phyloP scores from a whole-genome alignment of 2,113 vertebrate genomes.

The Psilopsiagon aymara region DNA sequence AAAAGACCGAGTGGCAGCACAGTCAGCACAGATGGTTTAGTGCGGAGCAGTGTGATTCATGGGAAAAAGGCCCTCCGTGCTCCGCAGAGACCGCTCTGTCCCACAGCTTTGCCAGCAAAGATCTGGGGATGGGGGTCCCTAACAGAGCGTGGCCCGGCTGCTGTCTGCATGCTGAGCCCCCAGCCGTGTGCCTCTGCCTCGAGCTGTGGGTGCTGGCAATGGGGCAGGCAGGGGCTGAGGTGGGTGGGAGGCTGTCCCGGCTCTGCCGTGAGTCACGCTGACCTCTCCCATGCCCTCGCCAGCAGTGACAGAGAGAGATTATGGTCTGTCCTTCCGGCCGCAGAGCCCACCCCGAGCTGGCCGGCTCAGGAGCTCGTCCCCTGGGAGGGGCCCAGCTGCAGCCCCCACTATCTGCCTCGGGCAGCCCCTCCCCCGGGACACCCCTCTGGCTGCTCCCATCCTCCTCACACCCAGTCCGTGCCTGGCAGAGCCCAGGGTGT shows the following conservation, averaged over 20 bases:
- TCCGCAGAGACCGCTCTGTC: not conserved
- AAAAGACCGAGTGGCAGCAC: slow-evolving; percentile 38
- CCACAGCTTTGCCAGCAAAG: not conserved
- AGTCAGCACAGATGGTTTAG: slow-evolving; percentile 56
- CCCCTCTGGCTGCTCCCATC: not conserved
- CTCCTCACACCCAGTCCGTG: not conserved
- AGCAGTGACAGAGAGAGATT: slow-evolving; percentile 4
- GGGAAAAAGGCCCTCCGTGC: slow-evolving; percentile 18
- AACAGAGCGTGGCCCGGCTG: rapidly evolving
- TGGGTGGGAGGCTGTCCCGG: not conserved
- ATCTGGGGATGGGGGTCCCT: not conserved
- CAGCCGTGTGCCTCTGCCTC: rapidly evolving
- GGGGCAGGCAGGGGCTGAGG: not conserved
- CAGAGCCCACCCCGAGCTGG: slow-evolving; percentile 17
- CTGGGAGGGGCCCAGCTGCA: slow-evolving; percentile 39
- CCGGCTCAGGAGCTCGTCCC: slow-evolving; percentile 1
- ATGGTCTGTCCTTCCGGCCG: slow-evolving; percentile 46
- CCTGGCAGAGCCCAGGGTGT: rapidly evolving
- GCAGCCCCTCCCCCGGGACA: not conserved
- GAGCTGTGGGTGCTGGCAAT: rapidly evolving
- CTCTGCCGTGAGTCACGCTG: slow-evolving; percentile 44
- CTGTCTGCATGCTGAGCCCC: not conserved
- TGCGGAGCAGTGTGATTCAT: slow-evolving; percentile 36
- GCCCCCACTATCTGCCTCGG: not conserved
- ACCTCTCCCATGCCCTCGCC: slow-evolving; percentile 72